These are phyloP conservation scores for Ivindomyrus marchei DNA, from an alignment of 2,113 vertebrate genomes.

Conservation along the genomic window DNA sequence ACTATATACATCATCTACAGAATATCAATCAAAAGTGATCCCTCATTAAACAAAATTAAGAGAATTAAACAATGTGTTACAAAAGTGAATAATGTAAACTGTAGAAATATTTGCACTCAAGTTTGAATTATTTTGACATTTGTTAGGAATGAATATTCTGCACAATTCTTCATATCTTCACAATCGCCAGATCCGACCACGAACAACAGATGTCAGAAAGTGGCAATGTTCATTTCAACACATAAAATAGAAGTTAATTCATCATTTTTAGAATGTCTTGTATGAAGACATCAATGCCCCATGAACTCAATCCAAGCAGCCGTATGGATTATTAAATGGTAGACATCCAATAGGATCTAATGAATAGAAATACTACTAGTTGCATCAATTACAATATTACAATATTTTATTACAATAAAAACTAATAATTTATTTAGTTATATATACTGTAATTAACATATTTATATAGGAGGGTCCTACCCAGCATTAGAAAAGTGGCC, in stretches of 20 bases:
- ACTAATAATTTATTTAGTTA: not conserved
- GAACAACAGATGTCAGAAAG: not conserved
- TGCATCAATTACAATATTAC: not conserved
- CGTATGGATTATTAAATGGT: not conserved
- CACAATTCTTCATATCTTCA: not conserved
- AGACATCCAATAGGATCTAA: not conserved
- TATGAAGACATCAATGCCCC: not conserved
- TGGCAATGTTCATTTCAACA: not conserved
- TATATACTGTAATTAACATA: not conserved
- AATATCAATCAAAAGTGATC: slow-evolving; percentile 35
- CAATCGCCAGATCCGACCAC: not conserved
- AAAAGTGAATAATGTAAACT: not conserved
- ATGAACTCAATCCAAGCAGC: not conserved
- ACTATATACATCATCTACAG: not conserved
- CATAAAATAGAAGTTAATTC: not conserved
- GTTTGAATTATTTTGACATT: not conserved
- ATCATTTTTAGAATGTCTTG: not conserved
- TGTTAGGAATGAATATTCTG: not conserved
- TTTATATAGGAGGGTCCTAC: not conserved
- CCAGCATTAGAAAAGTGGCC: not conserved
- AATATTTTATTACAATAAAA: too few species aligned
- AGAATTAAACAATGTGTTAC: not conserved
- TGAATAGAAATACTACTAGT: not conserved
- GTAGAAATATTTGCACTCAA: not conserved
- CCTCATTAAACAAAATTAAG: not conserved